Base-by-base conservation (phyloP, 1,140 invertebrate genomes). In the Nylanderia fulva region DNA sequence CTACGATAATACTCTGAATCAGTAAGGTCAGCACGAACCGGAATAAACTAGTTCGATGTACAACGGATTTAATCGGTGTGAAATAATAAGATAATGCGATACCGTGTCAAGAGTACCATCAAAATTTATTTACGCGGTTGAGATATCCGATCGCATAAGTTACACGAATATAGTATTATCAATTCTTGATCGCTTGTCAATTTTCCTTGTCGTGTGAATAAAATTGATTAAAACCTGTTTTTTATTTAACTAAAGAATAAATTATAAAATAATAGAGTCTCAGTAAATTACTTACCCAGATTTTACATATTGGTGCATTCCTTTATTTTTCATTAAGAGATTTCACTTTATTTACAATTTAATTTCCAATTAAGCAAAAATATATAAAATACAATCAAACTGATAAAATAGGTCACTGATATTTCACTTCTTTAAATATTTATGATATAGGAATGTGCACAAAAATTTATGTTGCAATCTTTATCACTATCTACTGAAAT, bases 301-400 rank as follows among this genome's bases (percentile, higher is more conserved):
- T 87, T 89, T 91, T 13, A 87, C 18, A 82, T 91, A 91, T 5
- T 91, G 86, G 21, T 89, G 87, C 90, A 91, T 91, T 45, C 8
- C 83, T 75, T 71, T 45, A 69, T 24, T 72, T 58, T 33, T 36
- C 5, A 80, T 45, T 42, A 45, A 60, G 36, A 24, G 4, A 58
- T 72, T n/a, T n/a, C 66, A 29, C 66, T 24, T 71, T n/a, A 11
- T 71, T 82, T 0, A 45, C n/a, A 36, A 45, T 29, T 45, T 0
- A 8, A 61, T 27, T 6, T 36, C 24, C 3, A 27, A 71, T 71
- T 21, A 56, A 54, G 13, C 15, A 9, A 18, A 24, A 15, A 36
- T n/a, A n/a, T n/a, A n/a, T 36, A 33, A 63, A 27, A 2, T 27
- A 58, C 5, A 58, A n/a, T 6, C 18, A 24, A 52, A 36, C 1